Evolutionary conservation across 2,888 invertebrate genomes (phyloP).

Genomic region (Penaeus monodon): DNA sequence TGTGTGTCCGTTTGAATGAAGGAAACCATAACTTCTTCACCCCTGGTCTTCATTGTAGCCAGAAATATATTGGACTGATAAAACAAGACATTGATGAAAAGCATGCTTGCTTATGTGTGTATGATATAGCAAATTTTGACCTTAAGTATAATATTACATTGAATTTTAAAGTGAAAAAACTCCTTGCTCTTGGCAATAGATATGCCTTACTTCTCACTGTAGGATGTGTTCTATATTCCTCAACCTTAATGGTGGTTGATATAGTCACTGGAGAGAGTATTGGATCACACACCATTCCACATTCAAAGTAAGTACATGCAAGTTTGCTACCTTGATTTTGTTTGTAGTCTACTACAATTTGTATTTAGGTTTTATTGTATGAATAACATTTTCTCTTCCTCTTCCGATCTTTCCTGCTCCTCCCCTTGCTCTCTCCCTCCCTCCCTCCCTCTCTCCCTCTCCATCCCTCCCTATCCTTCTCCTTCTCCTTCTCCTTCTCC

Average conservation of each 20-base stretch:
- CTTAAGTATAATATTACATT: constrained; percentile 35
- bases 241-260: constrained; percentile 53
- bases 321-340: neutral
- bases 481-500: too few species aligned
- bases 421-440: too few species aligned
- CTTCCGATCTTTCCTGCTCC: too few species aligned
- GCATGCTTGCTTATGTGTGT: constrained; percentile 50
- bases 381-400: too few species aligned
- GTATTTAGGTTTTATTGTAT: neutral
- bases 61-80: constrained; percentile 47
- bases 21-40: constrained; percentile 53
- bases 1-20: constrained; percentile 39
- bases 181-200: constrained; percentile 61
- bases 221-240: constrained; percentile 53
- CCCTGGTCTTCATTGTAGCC: constrained; percentile 53
- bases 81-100: constrained; percentile 61
- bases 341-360: neutral
- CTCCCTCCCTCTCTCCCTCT: too few species aligned
- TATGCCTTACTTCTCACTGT: constrained; percentile 60
- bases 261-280: constrained; percentile 41
- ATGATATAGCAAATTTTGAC: constrained; percentile 44
- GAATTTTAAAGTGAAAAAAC: constrained; percentile 61
- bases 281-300: constrained; percentile 52
- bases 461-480: too few species aligned
- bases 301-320: constrained; percentile 55